Evolutionary conservation across 2,888 invertebrate species (phyloP).

Genomic region (Zaprionus lineosus): DNA sequence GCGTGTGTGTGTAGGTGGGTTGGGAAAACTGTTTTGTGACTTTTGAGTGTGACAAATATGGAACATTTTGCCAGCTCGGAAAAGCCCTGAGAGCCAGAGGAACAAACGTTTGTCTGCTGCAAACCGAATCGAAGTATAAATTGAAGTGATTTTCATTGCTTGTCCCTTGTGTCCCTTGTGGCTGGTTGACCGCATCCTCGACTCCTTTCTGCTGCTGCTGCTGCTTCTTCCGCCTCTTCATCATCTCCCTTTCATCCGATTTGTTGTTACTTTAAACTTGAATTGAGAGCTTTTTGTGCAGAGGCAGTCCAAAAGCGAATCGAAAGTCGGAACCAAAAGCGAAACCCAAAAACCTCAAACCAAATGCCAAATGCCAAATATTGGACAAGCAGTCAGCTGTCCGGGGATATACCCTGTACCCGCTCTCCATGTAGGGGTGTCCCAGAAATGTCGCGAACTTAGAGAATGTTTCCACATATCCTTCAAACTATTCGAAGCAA

Average conservation of each 20-base stretch:
- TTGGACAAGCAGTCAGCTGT: conserved; percentile 14
- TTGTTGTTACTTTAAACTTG: conserved; percentile 63
- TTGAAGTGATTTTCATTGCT: conserved; percentile 66
- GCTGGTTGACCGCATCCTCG: conserved; percentile 31
- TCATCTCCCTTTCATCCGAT: conserved; percentile 14
- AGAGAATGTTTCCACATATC: no score
- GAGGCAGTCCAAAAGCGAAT: conserved; percentile 24
- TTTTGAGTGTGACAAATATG: conserved; percentile 53
- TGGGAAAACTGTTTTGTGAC: conserved; percentile 41
- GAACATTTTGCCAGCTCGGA: conserved; percentile 40
- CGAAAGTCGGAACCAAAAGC: conserved; percentile 21
- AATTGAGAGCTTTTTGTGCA: conserved; percentile 57
- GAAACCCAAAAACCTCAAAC: conserved; percentile 24
- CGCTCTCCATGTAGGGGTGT: no score
- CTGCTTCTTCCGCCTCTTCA: no score
- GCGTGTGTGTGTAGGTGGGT: no score
- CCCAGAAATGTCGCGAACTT: no score
- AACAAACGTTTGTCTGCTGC: conserved; percentile 49
- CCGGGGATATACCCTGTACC: no score
- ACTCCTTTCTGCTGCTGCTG: conserved; percentile 16
- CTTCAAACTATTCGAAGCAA: no score
- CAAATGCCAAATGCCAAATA: conserved; percentile 41
- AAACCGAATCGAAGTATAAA: conserved; percentile 76
- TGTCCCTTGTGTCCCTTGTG: conserved; percentile 40
- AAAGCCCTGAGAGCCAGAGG: conserved; percentile 24